These are phyloP conservation scores for Holothuria leucospilota DNA, from an alignment of 53 echinoderm and acorn worm species.

Conservation along the genomic window DNA sequence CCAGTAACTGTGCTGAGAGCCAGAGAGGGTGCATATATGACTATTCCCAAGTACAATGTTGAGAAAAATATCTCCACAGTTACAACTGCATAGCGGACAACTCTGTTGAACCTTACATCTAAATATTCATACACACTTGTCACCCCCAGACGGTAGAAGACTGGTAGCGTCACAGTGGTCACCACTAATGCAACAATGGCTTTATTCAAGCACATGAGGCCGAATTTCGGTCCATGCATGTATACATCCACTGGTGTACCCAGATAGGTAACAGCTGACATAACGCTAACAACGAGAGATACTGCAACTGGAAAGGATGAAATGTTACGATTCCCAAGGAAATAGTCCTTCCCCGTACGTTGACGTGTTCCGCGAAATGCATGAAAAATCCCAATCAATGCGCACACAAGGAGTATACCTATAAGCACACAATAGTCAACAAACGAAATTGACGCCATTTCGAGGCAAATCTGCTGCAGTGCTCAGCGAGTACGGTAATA, in stretches of 20 bases:
- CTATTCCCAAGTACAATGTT: conserved; percentile 15
- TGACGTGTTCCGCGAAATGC: conserved; percentile 25
- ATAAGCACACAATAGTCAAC: conserved; percentile 19
- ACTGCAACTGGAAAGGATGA: conserved; percentile 19
- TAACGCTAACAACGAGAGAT: conserved; percentile 32
- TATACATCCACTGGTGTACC: conserved; percentile 46
- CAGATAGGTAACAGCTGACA: conserved; percentile 34
- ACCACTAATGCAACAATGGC: conserved; percentile 16
- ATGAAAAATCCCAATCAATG: conserved; percentile 21
- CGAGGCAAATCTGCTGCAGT: too few relatives aligned
- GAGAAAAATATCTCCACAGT: conserved; percentile 7
- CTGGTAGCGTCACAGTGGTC: conserved; percentile 26
- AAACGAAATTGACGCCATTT: conserved; percentile 1
- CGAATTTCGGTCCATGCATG: conserved; percentile 42
- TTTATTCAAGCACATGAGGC: conserved; percentile 37
- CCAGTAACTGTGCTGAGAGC: conserved; percentile 40
- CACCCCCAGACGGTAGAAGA: conserved; percentile 20
- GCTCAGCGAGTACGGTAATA: too few relatives aligned
- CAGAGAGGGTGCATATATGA: conserved; percentile 29
- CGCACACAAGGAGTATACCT: background rate
- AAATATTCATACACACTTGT: conserved; percentile 44
- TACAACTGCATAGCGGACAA: conserved; percentile 27
- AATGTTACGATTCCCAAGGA: conserved; percentile 8
- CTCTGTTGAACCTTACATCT: conserved; percentile 32
- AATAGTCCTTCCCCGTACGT: conserved; percentile 17